Conservation (phyloP, 64 coral and sea anemone species). For the Pocillopora verrucosa region DNA sequence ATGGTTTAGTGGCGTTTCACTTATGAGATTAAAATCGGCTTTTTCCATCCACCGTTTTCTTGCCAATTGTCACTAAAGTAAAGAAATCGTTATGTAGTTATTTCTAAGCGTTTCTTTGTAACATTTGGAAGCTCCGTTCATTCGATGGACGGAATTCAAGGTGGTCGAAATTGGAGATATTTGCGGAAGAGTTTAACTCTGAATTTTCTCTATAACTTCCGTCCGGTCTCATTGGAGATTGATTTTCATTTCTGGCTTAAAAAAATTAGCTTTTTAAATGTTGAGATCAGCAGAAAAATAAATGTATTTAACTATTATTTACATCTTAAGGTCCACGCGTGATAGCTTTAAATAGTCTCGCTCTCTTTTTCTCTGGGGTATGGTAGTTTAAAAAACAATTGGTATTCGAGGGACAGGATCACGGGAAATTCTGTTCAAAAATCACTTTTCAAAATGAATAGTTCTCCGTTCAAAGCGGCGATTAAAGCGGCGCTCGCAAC, state of each 20-base stretch:
- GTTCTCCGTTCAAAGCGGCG: not conserved
- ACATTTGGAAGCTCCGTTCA: not conserved
- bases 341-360: not conserved
- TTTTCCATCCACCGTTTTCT: not conserved
- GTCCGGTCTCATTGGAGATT: not conserved
- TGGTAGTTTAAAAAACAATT: not conserved
- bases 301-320: not conserved
- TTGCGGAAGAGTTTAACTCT: not conserved
- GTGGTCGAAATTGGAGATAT: not conserved
- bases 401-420: not conserved
- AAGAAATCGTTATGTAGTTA: not conserved
- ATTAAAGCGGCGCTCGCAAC: not conserved
- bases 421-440: not conserved
- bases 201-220: not conserved
- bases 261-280: too few relatives aligned
- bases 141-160: not conserved
- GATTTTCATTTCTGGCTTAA: not conserved
- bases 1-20: not conserved
- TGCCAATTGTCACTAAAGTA: not conserved
- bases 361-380: not conserved
- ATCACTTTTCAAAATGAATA: not conserved
- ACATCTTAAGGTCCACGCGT: not conserved
- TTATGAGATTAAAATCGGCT: not conserved
- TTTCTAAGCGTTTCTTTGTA: not conserved
- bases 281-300: not conserved